Evolutionary conservation across 2,888 invertebrate species (phyloP), one percentile per base, ranked within the genome.

Genomic region (Oscheius sp.): DNA sequence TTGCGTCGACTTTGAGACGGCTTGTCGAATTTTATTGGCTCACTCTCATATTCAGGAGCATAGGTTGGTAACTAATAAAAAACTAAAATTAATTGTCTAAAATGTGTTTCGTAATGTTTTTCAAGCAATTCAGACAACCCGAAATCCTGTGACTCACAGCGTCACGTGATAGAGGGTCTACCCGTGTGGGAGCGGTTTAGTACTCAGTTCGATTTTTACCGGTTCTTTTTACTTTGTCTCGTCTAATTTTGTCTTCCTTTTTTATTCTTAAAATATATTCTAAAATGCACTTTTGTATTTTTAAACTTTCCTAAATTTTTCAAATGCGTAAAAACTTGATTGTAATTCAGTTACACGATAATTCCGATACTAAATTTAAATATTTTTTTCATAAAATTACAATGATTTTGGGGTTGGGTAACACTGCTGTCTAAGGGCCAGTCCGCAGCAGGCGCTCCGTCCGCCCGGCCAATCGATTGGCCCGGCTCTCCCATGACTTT

Each of bases 1-100:
- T 29, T 35, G 53, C n/a, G 66, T 72, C 12, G 72, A 72, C 29
- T 72, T 72, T 25, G 72, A 66, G 45, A 58, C 72, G 9, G 72
- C 66, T 16, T 72, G 72, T 55, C 52, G 72, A 7, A 64, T 72
- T 18, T 43, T 72, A 9, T 29, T 66, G 7, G 46, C 64, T 1
- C 27, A 68, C 12, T 16, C 23, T 7, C 18, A 46, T 16, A 53
- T 72, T 18, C 56, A 41, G 23, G 21, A 43, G 29, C 18, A 52
- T 12, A 45, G 72, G 72, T 72, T 35, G 0, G 56, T 56, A 35
- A n/a, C 35, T 9, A 35, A 35, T 35, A 35, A 9, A 35, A 35
- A 35, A 35, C 35, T n/a, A n/a, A n/a, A n/a, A 12, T 46, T 27
- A 1, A 29, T n/a, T 25, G 35, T 35, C 35, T 3, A 35, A 35